Conservation (phyloP, 2,797 vertebrate genomes). For the Myotis daubentonii region DNA sequence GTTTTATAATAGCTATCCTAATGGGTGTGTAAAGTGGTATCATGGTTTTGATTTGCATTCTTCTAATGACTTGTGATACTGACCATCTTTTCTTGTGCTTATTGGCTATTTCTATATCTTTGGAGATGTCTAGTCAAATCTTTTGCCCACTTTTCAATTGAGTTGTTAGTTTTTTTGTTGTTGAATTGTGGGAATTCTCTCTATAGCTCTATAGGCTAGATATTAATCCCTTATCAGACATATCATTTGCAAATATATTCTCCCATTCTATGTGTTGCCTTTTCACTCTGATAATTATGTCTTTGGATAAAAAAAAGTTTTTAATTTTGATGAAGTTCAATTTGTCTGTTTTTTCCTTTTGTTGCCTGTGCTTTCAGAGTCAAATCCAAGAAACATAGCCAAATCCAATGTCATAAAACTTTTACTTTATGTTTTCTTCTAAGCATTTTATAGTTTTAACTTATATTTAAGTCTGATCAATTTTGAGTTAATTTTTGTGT, state of each 20-base stretch:
- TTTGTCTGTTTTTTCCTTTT: background rate
- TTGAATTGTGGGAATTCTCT: background rate
- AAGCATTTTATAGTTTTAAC: background rate
- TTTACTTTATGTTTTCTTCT: background rate
- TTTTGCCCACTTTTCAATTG: background rate
- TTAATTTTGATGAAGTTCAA: background rate
- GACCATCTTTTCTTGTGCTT: background rate
- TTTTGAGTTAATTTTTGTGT: background rate
- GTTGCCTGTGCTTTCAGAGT: background rate
- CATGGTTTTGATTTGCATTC: background rate
- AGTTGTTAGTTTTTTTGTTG: background rate
- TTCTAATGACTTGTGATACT: background rate
- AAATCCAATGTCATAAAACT: background rate
- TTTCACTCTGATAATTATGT: background rate
- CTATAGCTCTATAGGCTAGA: background rate
- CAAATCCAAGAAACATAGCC: background rate
- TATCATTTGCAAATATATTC: background rate
- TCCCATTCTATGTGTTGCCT: background rate
- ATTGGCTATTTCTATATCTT: background rate
- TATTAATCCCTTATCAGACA: background rate
- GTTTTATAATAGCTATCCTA: background rate
- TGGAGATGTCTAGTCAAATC: background rate
- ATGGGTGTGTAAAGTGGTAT: background rate
- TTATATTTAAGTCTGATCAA: background rate
- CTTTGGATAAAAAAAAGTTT: background rate